phyloP scores from a whole-genome alignment of 2,888 invertebrate species.

The Macrophya alboannulata region DNA sequence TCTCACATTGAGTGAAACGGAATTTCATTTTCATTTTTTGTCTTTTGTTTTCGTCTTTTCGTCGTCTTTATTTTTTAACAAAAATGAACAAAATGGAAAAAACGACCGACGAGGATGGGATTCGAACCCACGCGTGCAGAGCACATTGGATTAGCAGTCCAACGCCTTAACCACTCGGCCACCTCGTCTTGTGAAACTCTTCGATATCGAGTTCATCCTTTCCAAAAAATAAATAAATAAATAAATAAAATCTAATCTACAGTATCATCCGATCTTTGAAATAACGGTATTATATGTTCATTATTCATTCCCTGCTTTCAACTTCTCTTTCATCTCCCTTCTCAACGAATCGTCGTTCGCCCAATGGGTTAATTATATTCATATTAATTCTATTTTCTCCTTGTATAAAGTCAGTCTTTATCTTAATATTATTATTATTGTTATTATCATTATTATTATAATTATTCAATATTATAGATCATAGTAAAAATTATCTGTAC shows the following conservation, averaged over 20 bases:
- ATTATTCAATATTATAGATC: no score
- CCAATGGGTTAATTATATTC: neutral
- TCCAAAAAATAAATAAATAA: neutral
- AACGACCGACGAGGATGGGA: constrained; percentile 63
- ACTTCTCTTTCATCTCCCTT: no score
- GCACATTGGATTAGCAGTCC: constrained; percentile 81
- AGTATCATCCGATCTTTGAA: neutral
- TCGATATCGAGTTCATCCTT: neutral
- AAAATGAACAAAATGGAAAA: neutral
- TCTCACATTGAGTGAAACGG: neutral
- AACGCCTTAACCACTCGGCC: constrained; percentile 81
- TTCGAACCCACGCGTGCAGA: constrained; percentile 79
- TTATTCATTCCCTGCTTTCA: neutral
- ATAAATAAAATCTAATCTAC: neutral
- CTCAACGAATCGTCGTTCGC: neutral
- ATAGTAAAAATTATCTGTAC: no score
- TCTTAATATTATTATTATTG: no score
- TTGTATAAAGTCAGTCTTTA: neutral
- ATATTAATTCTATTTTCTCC: neutral
- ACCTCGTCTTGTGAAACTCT: constrained; percentile 73
- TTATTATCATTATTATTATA: no score
- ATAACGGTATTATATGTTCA: neutral
- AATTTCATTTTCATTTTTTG: no score
- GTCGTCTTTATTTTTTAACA: neutral
- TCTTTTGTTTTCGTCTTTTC: no score